Evolutionary conservation across 2,113 vertebrate species (phyloP).

Genomic region (Gallinago media): DNA sequence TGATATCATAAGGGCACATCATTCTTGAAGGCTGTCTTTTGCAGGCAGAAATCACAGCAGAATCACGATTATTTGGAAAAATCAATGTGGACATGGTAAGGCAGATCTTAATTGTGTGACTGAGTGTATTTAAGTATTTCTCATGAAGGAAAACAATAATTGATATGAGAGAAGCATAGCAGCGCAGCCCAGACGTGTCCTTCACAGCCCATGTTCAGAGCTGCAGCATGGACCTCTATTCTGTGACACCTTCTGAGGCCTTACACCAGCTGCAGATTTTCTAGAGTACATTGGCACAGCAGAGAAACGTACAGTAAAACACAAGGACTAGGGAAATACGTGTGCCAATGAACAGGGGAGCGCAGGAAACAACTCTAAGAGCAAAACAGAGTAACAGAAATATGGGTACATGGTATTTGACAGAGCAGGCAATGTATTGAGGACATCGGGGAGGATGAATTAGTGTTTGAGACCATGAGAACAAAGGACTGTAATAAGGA

Average conservation of each 20-base stretch:
- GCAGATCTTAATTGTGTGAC: background rate
- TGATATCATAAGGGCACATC: background rate
- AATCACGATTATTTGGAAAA: background rate
- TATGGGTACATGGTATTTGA: background rate
- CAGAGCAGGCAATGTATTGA: background rate
- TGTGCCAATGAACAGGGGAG: background rate
- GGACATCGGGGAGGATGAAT: background rate
- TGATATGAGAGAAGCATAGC: background rate
- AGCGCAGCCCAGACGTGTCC: background rate
- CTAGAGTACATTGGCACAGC: fast-evolving
- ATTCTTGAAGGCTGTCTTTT: background rate
- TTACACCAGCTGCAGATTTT: background rate
- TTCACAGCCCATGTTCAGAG: background rate
- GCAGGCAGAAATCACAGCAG: background rate
- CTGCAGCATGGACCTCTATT: background rate
- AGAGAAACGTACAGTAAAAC: background rate
- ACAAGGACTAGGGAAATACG: background rate
- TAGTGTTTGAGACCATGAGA: background rate
- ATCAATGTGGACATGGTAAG: background rate
- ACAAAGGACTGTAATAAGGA: constrained; percentile 15
- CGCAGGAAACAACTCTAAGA: background rate
- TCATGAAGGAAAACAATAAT: background rate
- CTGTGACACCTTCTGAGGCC: background rate
- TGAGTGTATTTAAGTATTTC: background rate
- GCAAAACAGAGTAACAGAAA: background rate